Conservation (phyloP, 2,888 invertebrate species). For the Aleiodes testaceus region DNA sequence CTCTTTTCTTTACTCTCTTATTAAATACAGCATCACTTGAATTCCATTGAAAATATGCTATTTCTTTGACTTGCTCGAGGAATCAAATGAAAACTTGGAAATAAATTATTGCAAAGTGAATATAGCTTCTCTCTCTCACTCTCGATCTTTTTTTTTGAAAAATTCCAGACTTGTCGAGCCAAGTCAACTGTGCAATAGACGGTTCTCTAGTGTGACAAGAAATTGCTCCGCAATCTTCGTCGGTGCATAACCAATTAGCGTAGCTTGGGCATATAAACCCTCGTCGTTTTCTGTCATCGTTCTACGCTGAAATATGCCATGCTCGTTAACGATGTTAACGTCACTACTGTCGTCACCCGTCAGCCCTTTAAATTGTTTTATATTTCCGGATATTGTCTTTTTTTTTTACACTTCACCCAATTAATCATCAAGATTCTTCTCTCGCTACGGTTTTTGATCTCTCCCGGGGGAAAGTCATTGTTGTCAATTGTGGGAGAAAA, state of each 20-base stretch:
- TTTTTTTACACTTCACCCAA: not conserved
- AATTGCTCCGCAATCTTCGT: constrained; percentile 46
- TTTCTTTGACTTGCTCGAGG: not conserved
- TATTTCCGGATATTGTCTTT: not conserved
- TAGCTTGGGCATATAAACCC: constrained; percentile 29
- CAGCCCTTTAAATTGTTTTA: constrained; percentile 20
- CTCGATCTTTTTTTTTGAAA: not conserved
- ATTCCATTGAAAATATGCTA: not conserved
- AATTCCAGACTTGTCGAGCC: constrained; percentile 15
- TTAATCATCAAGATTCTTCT: not conserved
- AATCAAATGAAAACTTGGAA: not conserved
- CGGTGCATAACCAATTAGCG: constrained; percentile 57
- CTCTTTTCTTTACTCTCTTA: constrained; percentile 1
- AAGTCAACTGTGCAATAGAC: constrained; percentile 59
- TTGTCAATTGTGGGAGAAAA: no score
- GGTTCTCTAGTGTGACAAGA: constrained; percentile 37
- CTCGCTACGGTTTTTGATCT: no score
- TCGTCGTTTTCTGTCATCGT: constrained; percentile 43
- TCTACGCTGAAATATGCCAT: constrained; percentile 37
- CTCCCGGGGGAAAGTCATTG: no score
- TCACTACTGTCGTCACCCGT: constrained; percentile 29
- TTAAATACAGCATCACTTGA: constrained; percentile 9
- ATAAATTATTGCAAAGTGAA: constrained; percentile 15
- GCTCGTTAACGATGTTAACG: constrained; percentile 52
- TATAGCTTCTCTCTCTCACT: not conserved